Conservation (phyloP, 1,140 invertebrate genomes). For the Brachionus rotundiformis region DNA sequence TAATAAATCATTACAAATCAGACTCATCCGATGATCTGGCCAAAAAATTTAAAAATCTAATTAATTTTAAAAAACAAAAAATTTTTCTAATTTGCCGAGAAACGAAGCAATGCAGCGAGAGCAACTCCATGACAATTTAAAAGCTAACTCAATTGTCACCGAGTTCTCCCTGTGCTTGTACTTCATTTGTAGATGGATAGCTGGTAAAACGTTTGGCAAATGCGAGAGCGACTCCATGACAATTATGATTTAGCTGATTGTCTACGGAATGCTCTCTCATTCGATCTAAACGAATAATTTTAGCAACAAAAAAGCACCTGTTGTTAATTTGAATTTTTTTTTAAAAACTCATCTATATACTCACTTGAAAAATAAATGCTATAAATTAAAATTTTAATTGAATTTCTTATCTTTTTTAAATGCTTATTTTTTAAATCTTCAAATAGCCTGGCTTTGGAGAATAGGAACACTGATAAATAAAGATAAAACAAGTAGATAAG, state of each 20-base stretch:
- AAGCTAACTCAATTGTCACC: constrained; percentile 29
- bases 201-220: not conserved
- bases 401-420: constrained; percentile 5
- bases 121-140: constrained; percentile 49
- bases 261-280: constrained; percentile 35
- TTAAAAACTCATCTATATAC: not conserved
- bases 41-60: not conserved
- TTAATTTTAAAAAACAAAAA: not conserved
- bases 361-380: constrained; percentile 36
- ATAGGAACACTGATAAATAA: constrained; percentile 26
- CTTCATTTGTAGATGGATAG: not conserved
- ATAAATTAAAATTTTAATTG: constrained; percentile 3
- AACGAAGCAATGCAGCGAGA: constrained; percentile 30
- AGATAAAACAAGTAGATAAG: constrained; percentile 10
- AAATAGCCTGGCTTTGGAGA: constrained; percentile 3
- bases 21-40: too few species aligned
- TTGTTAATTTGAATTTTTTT: not conserved
- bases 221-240: constrained; percentile 50
- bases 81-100: not conserved
- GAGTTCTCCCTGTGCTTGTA: constrained; percentile 40
- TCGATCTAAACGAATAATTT: not conserved
- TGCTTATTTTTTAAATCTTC: not conserved
- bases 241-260: constrained; percentile 19
- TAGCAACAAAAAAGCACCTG: constrained; percentile 4
- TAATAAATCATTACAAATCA: too few species aligned